Conservation (phyloP, 1,140 invertebrate species). For the Ericerus pela region DNA sequence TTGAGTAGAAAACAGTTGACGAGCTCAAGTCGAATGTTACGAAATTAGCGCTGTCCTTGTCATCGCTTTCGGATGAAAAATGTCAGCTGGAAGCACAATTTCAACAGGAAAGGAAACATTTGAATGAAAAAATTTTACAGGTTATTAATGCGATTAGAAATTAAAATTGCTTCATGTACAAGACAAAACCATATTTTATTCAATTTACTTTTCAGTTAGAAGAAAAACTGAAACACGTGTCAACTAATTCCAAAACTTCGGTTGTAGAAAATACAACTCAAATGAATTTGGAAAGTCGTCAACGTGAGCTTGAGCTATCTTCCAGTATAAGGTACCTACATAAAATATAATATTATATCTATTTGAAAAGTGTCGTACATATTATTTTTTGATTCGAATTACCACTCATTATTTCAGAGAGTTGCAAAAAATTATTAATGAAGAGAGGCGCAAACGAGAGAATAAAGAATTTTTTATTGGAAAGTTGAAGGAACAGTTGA, state of each 20-base stretch:
- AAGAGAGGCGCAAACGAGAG: constrained; percentile 44
- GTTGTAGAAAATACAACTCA: constrained; percentile 16
- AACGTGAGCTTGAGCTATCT: constrained; percentile 16
- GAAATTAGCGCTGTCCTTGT: constrained; percentile 54
- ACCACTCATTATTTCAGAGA: constrained; percentile 31
- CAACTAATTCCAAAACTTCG: no score
- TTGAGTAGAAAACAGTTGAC: background rate
- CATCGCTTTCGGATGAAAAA: constrained; percentile 66
- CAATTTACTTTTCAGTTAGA: constrained; percentile 34
- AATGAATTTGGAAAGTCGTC: constrained; percentile 14
- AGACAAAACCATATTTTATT: no score
- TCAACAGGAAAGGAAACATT: constrained; percentile 57
- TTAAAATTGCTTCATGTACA: no score
- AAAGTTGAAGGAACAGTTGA: constrained; percentile 32
- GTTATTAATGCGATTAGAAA: no score
- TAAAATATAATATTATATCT: background rate
- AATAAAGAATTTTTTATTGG: constrained; percentile 40
- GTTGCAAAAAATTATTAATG: constrained; percentile 44
- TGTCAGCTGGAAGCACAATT: constrained; percentile 67
- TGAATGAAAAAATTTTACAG: constrained; percentile 48
- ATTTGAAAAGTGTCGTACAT: no score
- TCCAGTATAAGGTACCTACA: background rate
- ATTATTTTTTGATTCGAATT: background rate
- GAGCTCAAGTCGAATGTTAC: constrained; percentile 40
- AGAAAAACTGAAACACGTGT: constrained; percentile 41